phyloP scores from a whole-genome alignment of 2,888 invertebrate genomes.

The Pseudococcus longispinus region DNA sequence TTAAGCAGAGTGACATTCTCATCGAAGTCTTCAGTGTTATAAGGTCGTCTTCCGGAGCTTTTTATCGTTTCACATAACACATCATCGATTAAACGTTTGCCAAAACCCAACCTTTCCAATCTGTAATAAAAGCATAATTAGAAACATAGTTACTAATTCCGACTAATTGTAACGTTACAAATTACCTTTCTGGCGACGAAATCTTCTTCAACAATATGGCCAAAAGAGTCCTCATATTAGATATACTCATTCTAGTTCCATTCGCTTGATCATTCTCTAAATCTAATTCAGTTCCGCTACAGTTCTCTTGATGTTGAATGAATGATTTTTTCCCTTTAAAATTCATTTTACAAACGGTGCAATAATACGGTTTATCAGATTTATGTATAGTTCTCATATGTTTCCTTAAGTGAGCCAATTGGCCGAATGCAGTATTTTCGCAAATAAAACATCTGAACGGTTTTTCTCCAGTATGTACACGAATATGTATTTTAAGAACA shows the following conservation, averaged over 20 bases:
- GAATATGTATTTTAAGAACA: conserved; percentile 81
- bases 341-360: conserved; percentile 74
- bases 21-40: conserved; percentile 67
- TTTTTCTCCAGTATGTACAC: conserved; percentile 85
- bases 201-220: conserved; percentile 84
- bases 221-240: conserved; percentile 78
- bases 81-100: conserved; percentile 79
- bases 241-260: conserved; percentile 68
- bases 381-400: conserved; percentile 87
- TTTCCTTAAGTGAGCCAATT: conserved; percentile 85
- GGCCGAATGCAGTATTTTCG: conserved; percentile 75
- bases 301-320: conserved; percentile 67
- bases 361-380: conserved; percentile 78
- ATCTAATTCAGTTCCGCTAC: conserved; percentile 58
- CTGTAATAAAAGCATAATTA: conserved; percentile 60
- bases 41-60: conserved; percentile 75
- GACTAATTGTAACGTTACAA: neutral
- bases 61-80: conserved; percentile 79
- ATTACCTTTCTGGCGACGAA: conserved; percentile 72
- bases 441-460: conserved; percentile 70
- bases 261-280: conserved; percentile 63
- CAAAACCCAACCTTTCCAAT: conserved; percentile 78
- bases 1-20: conserved; percentile 73
- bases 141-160: neutral
- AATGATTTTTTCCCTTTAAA: conserved; percentile 79